Evolutionary conservation across 2,797 vertebrate species (phyloP), one percentile per base, ranked within the genome.

Genomic region (Xenops minutus): DNA sequence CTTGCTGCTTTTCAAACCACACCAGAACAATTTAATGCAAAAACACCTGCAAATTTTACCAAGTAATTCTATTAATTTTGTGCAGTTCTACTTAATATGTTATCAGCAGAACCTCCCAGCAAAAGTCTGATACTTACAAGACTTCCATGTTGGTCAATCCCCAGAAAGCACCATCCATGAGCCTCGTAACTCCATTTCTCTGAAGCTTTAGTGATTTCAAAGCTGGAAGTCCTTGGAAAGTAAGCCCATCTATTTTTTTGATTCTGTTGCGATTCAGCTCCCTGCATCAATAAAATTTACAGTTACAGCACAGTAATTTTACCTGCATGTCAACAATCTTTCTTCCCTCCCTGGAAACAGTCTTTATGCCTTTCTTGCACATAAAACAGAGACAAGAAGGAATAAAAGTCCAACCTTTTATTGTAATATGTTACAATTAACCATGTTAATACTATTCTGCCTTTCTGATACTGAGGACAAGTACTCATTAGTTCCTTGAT

Each of bases 131-230:
- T 69, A 98, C 99, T 98, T 98, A 99, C 99, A 99, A 97, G 73
- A 98, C 95, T 98, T 99, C 99, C 98, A 99, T 99, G 97, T 98
- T 99, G 98, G 98, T 98, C 92, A 99, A 98, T 41, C 99, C 99
- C 99, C 99, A 99, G 95, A 99, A 99, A 30, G 99, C 99, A 6
- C 99, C 99, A 49, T 99, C 99, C 99, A 99, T 99, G 81, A 99
- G 98, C 63, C 98, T 98, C 6, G 86, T 98, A 56, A 99, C 97
- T 27, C 98, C 98, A 39, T 99, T 99, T 84, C 98, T 98, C 97
- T 99, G 99, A 97, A 99, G 98, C 94, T 98, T 99, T 87, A 99
- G 97, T 39, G 98, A 99, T 86, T 98, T 99, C 39, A 99, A 98
- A 24, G 98, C 97, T 43, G 98, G 98, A 62, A 99, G 98, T 11